Evolutionary conservation across 1,140 invertebrate genomes (phyloP).

Genomic region (Dryas iulia): DNA sequence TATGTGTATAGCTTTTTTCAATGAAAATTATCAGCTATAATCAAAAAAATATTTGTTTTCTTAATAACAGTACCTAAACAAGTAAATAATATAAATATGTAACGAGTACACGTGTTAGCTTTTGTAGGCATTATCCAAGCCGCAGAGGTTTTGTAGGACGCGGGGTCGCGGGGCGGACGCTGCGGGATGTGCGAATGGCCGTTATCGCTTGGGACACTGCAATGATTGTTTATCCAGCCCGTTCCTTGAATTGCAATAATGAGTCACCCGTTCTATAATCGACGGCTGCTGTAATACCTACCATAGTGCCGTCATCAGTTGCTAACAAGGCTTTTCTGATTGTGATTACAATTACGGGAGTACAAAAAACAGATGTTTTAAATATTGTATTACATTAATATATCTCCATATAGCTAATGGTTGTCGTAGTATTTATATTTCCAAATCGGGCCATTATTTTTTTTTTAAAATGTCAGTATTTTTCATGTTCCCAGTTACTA

Average conservation of each 20-base stretch:
- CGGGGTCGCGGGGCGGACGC: conserved; percentile 32
- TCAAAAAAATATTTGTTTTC: not conserved
- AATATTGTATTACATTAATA: too few relatives aligned
- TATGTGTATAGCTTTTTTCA: not conserved
- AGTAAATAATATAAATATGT: not conserved
- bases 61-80: not conserved
- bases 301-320: conserved; percentile 36
- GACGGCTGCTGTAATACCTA: conserved; percentile 52
- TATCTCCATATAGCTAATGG: too few relatives aligned
- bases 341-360: not conserved
- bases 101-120: conserved; percentile 26
- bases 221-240: conserved; percentile 77
- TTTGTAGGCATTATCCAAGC: conserved; percentile 15
- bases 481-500: too few relatives aligned
- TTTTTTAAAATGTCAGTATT: too few relatives aligned
- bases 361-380: not conserved
- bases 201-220: conserved; percentile 69
- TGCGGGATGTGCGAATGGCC: conserved; percentile 69
- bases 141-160: conserved; percentile 21
- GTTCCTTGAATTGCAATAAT: conserved; percentile 78
- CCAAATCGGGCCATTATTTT: too few relatives aligned
- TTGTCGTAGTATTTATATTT: too few relatives aligned
- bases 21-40: not conserved
- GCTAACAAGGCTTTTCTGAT: conserved; percentile 1
- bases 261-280: conserved; percentile 70